Evolutionary conservation across 1,140 invertebrate genomes (phyloP).

Genomic region (Heliothis subflexa): DNA sequence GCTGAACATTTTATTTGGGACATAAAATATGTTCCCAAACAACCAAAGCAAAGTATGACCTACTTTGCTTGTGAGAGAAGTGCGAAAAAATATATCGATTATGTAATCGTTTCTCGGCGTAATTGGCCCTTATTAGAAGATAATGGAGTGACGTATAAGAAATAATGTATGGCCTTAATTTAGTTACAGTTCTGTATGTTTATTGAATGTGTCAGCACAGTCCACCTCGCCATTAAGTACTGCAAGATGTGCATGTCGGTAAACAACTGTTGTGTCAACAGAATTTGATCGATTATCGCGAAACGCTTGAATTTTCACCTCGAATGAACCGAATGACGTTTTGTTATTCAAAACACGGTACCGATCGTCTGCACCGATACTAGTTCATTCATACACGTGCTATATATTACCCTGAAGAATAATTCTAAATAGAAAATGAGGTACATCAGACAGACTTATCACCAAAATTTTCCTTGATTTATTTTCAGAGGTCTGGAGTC

Average conservation of each 20-base stretch:
- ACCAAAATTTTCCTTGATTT: not conserved
- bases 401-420: not conserved
- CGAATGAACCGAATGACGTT: constrained; percentile 1
- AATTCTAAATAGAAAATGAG: not conserved
- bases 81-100: too few relatives aligned
- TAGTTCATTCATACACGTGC: constrained; percentile 9
- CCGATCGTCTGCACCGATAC: constrained; percentile 29
- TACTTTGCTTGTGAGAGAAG: too few relatives aligned
- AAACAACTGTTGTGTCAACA: not conserved
- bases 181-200: not conserved
- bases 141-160: too few relatives aligned
- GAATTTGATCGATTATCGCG: constrained; percentile 23
- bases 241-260: not conserved
- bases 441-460: not conserved
- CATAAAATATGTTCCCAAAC: too few relatives aligned
- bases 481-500: not conserved
- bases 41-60: too few relatives aligned
- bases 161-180: too few relatives aligned
- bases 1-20: too few relatives aligned
- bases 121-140: too few relatives aligned
- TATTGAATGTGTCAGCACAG: not conserved
- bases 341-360: constrained; percentile 24
- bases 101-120: too few relatives aligned
- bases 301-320: constrained; percentile 29
- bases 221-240: not conserved